These are phyloP conservation scores for Apostichopus leukothele DNA, from an alignment of 53 echinoderm and acorn worm species.

Conservation along the genomic window DNA sequence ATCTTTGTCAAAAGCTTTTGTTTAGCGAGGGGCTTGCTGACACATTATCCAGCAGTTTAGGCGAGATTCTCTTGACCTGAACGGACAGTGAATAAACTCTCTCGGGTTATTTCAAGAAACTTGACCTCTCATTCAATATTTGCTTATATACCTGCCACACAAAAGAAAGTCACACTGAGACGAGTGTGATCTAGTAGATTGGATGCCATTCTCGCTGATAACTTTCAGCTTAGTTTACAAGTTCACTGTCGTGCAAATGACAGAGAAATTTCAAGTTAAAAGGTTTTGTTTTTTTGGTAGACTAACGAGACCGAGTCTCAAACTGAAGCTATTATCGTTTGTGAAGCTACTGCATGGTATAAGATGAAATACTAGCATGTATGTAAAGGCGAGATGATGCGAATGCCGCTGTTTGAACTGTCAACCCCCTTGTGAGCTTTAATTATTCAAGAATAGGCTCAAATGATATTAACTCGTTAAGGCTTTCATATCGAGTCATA, in stretches of 20 bases:
- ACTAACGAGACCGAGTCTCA: not conserved
- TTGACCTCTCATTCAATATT: not conserved
- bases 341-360: too few relatives aligned
- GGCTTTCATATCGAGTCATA: too few relatives aligned
- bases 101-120: not conserved
- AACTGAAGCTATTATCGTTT: not conserved
- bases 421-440: conserved; percentile 12
- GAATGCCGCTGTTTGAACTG: conserved; percentile 8
- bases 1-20: too few relatives aligned
- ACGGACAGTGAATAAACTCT: not conserved
- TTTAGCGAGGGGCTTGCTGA: not conserved
- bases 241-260: not conserved
- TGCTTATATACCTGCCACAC: not conserved
- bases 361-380: too few relatives aligned
- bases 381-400: not conserved
- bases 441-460: not conserved
- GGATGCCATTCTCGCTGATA: not conserved
- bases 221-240: not conserved
- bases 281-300: not conserved
- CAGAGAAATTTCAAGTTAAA: not conserved
- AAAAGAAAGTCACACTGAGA: not conserved
- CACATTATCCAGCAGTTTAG: not conserved
- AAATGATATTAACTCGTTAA: not conserved
- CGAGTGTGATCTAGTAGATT: not conserved
- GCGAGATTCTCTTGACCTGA: not conserved